These are phyloP conservation scores for Clavelina lepadiformis DNA, from an alignment of 23 tunicate genomes.

Conservation along the genomic window DNA sequence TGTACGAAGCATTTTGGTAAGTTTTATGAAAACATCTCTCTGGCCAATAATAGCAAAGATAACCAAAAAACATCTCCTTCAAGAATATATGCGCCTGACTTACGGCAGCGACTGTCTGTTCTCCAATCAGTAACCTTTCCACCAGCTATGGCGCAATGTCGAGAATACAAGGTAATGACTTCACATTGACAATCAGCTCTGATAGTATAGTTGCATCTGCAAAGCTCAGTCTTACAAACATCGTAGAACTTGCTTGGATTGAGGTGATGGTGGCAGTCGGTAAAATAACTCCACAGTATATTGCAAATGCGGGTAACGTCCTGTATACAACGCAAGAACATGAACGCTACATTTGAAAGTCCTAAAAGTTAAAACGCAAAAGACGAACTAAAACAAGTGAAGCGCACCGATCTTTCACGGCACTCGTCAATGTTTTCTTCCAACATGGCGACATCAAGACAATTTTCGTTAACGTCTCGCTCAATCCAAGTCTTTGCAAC, in stretches of 20 bases:
- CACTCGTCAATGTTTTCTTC: slow-evolving; percentile 20
- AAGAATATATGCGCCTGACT: no score
- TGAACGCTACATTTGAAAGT: not conserved
- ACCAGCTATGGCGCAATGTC: slow-evolving; percentile 41
- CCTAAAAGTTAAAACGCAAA: not conserved
- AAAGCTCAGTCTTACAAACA: slow-evolving; percentile 33
- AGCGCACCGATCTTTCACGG: slow-evolving; percentile 12
- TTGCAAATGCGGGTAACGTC: slow-evolving; percentile 32
- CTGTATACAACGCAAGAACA: slow-evolving; percentile 12
- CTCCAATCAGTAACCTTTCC: slow-evolving; percentile 51
- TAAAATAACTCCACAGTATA: slow-evolving; percentile 25
- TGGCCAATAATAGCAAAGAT: no score
- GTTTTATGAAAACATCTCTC: no score
- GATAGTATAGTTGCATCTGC: slow-evolving; percentile 35
- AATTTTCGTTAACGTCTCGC: slow-evolving; percentile 25
- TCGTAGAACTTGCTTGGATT: slow-evolving; percentile 30
- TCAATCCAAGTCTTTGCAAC: slow-evolving; percentile 60
- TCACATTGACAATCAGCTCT: slow-evolving; percentile 44
- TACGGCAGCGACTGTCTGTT: slow-evolving; percentile 34
- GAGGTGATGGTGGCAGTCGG: slow-evolving; percentile 27
- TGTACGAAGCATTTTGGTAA: no score
- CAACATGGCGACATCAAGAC: slow-evolving; percentile 25
- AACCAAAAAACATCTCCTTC: slow-evolving; percentile 1
- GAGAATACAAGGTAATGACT: slow-evolving; percentile 26
- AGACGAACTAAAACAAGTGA: no score